Evolutionary conservation across 2,113 vertebrate species (phyloP).

Genomic region (Epinephelus lanceolatus): DNA sequence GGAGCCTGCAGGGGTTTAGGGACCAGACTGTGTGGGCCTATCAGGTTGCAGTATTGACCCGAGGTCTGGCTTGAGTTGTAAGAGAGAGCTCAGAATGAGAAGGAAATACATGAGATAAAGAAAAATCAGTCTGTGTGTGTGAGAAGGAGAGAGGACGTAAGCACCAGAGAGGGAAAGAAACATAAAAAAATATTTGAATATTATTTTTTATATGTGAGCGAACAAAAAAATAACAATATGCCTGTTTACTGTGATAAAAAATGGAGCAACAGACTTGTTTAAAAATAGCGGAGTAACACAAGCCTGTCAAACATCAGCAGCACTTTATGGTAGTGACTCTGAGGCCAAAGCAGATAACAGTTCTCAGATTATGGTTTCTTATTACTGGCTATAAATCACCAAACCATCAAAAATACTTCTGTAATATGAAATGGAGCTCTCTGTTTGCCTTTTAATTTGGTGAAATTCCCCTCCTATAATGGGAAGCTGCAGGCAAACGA

Average conservation of each 20-base stretch:
- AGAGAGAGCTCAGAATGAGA: constrained; percentile 27
- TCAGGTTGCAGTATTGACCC: constrained; percentile 69
- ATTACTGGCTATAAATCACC: constrained; percentile 35
- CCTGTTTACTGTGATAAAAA: not conserved
- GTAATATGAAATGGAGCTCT: constrained; percentile 50
- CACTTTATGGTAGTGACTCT: constrained; percentile 5
- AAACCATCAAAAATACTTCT: constrained; percentile 48
- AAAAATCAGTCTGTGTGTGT: not conserved
- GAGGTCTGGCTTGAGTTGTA: constrained; percentile 47
- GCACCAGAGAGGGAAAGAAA: not conserved
- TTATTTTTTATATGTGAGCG: not conserved
- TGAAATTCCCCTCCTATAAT: not conserved
- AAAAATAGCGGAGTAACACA: constrained; percentile 14
- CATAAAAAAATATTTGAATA: not conserved
- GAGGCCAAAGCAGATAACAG: constrained; percentile 46
- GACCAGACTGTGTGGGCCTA: constrained; percentile 64
- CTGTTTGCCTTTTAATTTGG: constrained; percentile 3
- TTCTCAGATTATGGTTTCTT: constrained; percentile 41
- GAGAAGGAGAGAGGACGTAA: not conserved
- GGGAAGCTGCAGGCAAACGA: constrained; percentile 44
- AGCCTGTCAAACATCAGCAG: constrained; percentile 14
- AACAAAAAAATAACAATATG: not conserved
- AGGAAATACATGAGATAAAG: constrained; percentile 33
- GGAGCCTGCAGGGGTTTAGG: constrained; percentile 48
- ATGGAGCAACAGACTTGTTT: not conserved